Base-by-base conservation (phyloP, 2,113 vertebrate species). In the Poicephalus gulielmi region DNA sequence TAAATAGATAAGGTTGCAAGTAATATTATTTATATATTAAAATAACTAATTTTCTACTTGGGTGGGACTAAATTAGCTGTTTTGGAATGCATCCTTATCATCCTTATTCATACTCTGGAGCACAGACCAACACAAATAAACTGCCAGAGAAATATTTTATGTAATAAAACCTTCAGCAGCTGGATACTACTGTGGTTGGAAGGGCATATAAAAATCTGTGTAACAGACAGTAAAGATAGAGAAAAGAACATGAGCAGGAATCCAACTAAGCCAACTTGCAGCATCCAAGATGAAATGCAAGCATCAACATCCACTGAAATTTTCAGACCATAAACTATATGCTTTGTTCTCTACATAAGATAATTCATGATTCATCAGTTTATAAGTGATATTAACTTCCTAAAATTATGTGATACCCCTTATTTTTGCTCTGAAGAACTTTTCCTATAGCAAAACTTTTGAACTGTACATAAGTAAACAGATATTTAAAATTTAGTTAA, bases 21-120 rank as follows among this genome's bases (percentile, higher is more conserved):
- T 73, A 80, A 73, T 80, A 74, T 7, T 67, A 16, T 92, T 91
- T 85, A 80, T 89, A 73, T 85, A 73, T 77, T 80, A 94, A 91
- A 95, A 94, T 88, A 83, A 80, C 41, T 85, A 91, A 95, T 95
- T 94, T 97, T 96, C 94, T 97, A 94, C 82, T 93, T 94, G 53
- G 75, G 59, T 96, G 71, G 53, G 76, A 95, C 37, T 90, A 94
- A 94, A 94, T 93, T 95, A 91, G 49, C 41, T 92, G 70, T 12
- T 92, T 80, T 88, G 78, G 62, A 92, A 93, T 67, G 23, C 64
- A 86, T 64, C 31, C 55, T 91, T 95, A 95, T 92, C 93, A 67
- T 39, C 37, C 49, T 90, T 82, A 15, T 86, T 95, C 71, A 66
- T 90, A 92, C 82, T 90, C 63, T 77, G 46, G 37, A 95, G 49